Base-by-base conservation (phyloP, 2,888 invertebrate genomes). In the Slavum lentiscoides region DNA sequence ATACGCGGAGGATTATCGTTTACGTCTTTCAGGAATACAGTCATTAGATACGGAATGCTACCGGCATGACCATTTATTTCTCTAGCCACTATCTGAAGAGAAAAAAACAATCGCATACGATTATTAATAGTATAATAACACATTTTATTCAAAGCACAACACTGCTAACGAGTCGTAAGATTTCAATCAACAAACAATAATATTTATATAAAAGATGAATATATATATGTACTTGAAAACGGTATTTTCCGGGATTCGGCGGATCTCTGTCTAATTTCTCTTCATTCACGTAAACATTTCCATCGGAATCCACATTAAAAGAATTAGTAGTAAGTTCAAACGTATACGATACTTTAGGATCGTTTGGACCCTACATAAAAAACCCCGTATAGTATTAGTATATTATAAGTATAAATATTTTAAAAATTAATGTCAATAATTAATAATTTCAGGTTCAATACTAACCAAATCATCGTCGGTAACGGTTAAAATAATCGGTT, bases 1-100 rank as follows among this genome's bases (percentile, higher is more conserved):
- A 96, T 88, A 82, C 91, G 88, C 0, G 96, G 96, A 0, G 94
- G 91, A 86, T 96, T 96, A 86, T 96, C 96, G 85, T 96, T 96
- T 70, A 93, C 92, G 86, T 96, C 95, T 82, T 92, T 89, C 82
- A 94, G 87, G 66, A 90, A 89, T 0, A 96, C 94, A 0, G 92
- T 91, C 62, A 96, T 86, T 0, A 93, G 93, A 23, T 93, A 88
- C 0, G 96, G 96, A 8, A 94, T 91, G 83, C 95, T 95, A 2
- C 94, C 94, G 0, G 94, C 94, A 43, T 89, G 89, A 0, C 93
- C 93, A 72, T 89, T 91, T 74, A 90, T 91, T 87, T 96, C 95
- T 6, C 95, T 88, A 0, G 94, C 95, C 8, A 95, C 94, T 72
- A 95, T 92, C 91, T 91, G 21, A 37, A 62, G 49, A 43, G 11